Evolutionary conservation across 2,888 invertebrate species (phyloP).

Genomic region (Lepidochitona cinerea): DNA sequence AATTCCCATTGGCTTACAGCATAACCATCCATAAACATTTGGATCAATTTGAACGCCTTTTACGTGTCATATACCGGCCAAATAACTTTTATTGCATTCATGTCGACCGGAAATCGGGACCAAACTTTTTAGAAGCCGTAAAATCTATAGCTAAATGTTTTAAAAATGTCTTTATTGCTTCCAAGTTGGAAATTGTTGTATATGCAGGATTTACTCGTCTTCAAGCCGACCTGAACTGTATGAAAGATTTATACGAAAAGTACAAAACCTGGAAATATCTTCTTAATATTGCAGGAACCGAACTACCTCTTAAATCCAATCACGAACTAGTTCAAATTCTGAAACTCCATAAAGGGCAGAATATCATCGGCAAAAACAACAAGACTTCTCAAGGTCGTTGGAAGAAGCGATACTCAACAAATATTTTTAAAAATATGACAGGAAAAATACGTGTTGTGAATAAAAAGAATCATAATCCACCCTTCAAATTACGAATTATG

Average conservation of each 20-base stretch:
- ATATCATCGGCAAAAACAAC: slow-evolving; percentile 13
- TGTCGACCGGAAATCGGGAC: slow-evolving; percentile 52
- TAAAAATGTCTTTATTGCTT: slow-evolving; percentile 63
- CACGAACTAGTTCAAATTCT: slow-evolving; percentile 56
- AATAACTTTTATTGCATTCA: slow-evolving; percentile 68
- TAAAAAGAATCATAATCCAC: slow-evolving; percentile 22
- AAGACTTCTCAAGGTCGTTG: not conserved
- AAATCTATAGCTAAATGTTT: slow-evolving; percentile 48
- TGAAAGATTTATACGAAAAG: slow-evolving; percentile 38
- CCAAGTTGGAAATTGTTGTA: slow-evolving; percentile 45
- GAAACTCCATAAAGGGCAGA: slow-evolving; percentile 48
- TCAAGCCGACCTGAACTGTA: slow-evolving; percentile 55
- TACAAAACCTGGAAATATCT: slow-evolving; percentile 53
- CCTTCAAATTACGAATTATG: slow-evolving; percentile 39
- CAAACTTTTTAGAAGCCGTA: slow-evolving; percentile 38
- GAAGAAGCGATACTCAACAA: not conserved
- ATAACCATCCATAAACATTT: slow-evolving; percentile 56
- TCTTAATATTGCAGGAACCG: slow-evolving; percentile 58
- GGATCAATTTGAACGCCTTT: slow-evolving; percentile 59
- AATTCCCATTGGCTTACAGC: slow-evolving; percentile 62
- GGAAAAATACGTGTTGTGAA: not conserved
- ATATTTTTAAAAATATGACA: not conserved
- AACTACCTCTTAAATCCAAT: slow-evolving; percentile 59
- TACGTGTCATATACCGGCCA: slow-evolving; percentile 61
- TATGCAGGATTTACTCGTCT: slow-evolving; percentile 52